Evolutionary conservation across 2,888 invertebrate genomes (phyloP), one percentile per base, ranked within the genome.

Genomic region (Barypeithes pellucidus): DNA sequence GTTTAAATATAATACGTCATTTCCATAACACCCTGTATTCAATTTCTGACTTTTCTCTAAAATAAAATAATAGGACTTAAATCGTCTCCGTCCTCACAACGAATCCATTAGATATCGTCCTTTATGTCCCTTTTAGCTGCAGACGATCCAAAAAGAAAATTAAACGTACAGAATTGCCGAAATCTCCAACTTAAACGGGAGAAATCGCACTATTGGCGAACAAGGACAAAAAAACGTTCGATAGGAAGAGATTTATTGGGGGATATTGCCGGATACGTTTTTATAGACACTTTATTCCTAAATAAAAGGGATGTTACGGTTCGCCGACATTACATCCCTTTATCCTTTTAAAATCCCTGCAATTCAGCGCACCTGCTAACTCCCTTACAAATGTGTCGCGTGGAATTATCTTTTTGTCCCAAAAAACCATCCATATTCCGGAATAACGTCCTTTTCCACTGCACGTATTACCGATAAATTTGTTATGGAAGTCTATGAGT

Each of bases 241-340:
- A 72, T 72, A 67, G 67, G 57, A 63, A 59, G 43, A 70, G 73
- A 73, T 73, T 73, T 73, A 73, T 73, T 50, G 66, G 61, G 45
- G 73, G 73, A 73, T 73, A 70, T 73, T 66, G 66, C 47, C 66
- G 66, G 68, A 69, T 73, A 66, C 73, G 69, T 73, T 73, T 73
- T 73, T 73, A 73, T 73, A 73, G 73, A 73, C 73, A 73, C 73
- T 73, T 73, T 73, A 73, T 73, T 73, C 70, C 69, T 66, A 69
- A 73, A 73, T 73, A 70, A 73, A 73, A 73, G 70, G 73, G 73
- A 73, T 61, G 73, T 69, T 66, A 63, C 65, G 69, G 69, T 73
- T 73, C 69, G 47, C 73, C 73, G 66, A 69, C 69, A 66, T 73
- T 66, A 70, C 66, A 71, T 70, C 67, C 74, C 50, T 74, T 74